Evolutionary conservation across 2,888 invertebrate genomes (phyloP), one percentile per base, ranked within the genome.

Genomic region (Vanessa cardui): DNA sequence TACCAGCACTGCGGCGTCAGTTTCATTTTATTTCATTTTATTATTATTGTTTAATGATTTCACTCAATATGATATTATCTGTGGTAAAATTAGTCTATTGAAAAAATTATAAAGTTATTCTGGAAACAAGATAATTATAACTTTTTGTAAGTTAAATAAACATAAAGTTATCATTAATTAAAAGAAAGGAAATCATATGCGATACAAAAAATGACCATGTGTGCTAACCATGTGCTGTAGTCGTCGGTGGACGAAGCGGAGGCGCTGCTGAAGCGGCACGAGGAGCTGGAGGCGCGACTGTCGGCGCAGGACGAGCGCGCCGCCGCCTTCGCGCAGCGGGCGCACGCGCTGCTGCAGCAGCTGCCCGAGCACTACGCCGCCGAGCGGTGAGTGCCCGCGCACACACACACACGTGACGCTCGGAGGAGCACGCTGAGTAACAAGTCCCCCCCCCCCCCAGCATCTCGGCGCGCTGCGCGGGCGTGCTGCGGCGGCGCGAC

Each of bases 241-340:
- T 95, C 96, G 70, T 97, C 98, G 0, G 92, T 98, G 69, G 98
- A 98, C 86, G 97, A 97, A 78, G 98, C 98, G 5, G 98, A 98
- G 83, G 98, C 98, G 0, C 94, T 99, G 69, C 90, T 98, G 64
- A 99, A 99, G 87, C 95, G 98, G 26, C 99, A 99, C 85, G 96
- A 97, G 81, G 98, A 99, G 87, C 96, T 99, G 85, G 97, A 98
- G 82, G 98, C 98, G 77, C 97, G 98, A 0, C 92, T 99, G 21
- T 95, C 95, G 72, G 99, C 98, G 0, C 99, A 99, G 89, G 99
- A 99, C 81, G 98, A 99, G 77, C 94, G 98, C 49, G 89, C 99
- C 12, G 95, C 96, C 71, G 95, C 95, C 16, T 97, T 99, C 84
- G 95, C 94, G 75, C 96, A 97, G 76, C 95, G 96, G 69, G 98